These are phyloP conservation scores for Microcebus ravelobensis DNA, from an alignment of 2,113 vertebrate genomes.

Conservation along the genomic window DNA sequence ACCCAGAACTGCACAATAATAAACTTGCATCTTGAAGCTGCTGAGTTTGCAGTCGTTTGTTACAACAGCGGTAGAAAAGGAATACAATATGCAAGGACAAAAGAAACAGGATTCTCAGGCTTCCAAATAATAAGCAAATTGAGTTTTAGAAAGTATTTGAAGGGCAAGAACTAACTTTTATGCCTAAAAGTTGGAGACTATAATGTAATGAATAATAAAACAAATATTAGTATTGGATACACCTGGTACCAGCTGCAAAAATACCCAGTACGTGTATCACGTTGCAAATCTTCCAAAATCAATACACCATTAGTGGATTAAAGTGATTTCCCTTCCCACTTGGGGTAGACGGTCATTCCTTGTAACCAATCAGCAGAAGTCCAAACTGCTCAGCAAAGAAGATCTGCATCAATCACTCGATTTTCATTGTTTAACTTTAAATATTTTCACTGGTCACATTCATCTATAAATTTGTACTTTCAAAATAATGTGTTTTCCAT, in stretches of 20 bases:
- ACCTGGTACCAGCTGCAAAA: constrained; percentile 61
- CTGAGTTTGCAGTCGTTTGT: neutral
- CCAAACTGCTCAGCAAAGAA: constrained; percentile 86
- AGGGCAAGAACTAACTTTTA: constrained; percentile 54
- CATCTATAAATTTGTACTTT: constrained; percentile 89
- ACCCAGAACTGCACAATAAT: neutral
- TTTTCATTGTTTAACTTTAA: constrained; percentile 87
- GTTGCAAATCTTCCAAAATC: constrained; percentile 56
- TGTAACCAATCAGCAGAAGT: neutral
- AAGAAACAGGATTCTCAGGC: neutral
- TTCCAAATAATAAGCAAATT: neutral
- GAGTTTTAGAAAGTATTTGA: constrained; percentile 13
- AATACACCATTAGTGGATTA: neutral
- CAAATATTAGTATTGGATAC: constrained; percentile 72
- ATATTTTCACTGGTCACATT: constrained; percentile 85
- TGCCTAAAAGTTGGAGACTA: constrained; percentile 39
- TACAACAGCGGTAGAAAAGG: neutral
- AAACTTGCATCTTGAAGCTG: neutral
- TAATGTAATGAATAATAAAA: constrained; percentile 66
- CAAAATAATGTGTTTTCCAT: constrained; percentile 86
- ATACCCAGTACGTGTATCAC: constrained; percentile 27
- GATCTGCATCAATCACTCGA: constrained; percentile 84
- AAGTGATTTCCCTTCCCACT: neutral
- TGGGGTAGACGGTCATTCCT: neutral
- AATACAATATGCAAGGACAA: neutral